Conservation (phyloP, 2,113 vertebrate genomes). For the Semnopithecus entellus region DNA sequence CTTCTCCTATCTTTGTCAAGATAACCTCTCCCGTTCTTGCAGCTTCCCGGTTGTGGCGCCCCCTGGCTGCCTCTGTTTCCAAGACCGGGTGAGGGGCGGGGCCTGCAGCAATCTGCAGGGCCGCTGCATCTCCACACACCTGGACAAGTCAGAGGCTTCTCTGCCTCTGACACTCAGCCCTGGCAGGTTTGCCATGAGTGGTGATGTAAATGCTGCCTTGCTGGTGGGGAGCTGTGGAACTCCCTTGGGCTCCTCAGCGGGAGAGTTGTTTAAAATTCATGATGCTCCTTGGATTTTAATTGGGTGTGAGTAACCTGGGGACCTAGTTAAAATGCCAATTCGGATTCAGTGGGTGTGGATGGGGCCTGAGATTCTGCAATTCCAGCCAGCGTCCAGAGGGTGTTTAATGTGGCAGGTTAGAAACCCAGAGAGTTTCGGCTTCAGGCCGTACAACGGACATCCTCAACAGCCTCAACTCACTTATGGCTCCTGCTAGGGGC, state of each 20-base stretch:
- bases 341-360: not conserved
- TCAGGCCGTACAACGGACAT: rapidly evolving
- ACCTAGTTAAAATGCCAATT: not conserved
- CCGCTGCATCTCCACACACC: rapidly evolving
- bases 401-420: not conserved
- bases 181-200: not conserved
- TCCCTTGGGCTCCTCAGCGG: not conserved
- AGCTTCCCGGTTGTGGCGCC: not conserved
- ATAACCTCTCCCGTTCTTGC: not conserved
- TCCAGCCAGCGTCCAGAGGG: not conserved
- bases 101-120: not conserved
- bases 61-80: not conserved
- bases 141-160: not conserved
- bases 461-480: not conserved
- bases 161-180: not conserved
- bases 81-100: not conserved
- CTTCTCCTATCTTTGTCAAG: not conserved
- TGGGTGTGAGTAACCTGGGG: not conserved
- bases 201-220: not conserved
- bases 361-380: not conserved
- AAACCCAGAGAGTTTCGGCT: not conserved
- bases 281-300: not conserved
- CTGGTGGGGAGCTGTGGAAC: not conserved
- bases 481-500: too few relatives aligned
- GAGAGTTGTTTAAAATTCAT: not conserved